Evolutionary conservation across 2,888 invertebrate species (phyloP).

Genomic region (Prenolepis imparis): DNA sequence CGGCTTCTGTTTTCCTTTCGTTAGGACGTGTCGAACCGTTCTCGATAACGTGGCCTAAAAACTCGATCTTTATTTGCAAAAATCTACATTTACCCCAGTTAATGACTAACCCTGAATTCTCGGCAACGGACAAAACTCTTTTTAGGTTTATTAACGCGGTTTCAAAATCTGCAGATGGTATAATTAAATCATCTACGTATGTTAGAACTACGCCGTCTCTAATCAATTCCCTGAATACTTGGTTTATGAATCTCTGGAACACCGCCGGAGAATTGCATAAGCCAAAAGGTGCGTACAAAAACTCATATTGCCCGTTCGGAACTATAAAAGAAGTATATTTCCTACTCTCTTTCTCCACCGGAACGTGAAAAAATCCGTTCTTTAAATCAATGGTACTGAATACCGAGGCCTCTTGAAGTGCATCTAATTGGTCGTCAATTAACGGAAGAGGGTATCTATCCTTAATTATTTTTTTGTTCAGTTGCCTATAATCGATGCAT

Average conservation of each 20-base stretch:
- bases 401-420: not conserved
- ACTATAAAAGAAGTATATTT: not conserved
- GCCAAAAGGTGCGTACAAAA: not conserved
- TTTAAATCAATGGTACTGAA: not conserved
- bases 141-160: not conserved
- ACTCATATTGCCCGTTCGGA: not conserved
- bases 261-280: not conserved
- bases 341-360: not conserved
- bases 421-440: slow-evolving; percentile 13
- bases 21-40: not conserved
- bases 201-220: not conserved
- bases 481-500: not conserved
- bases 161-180: not conserved
- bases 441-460: not conserved
- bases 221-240: not conserved
- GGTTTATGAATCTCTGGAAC: not conserved
- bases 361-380: slow-evolving; percentile 2
- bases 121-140: not conserved
- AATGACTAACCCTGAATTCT: not conserved
- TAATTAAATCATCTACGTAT: not conserved
- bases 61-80: not conserved
- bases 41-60: not conserved
- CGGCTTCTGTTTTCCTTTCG: not conserved
- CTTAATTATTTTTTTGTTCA: not conserved
- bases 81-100: not conserved